These are phyloP conservation scores for Uloborus plumipes DNA, from an alignment of 2,888 invertebrate species.

Conservation along the genomic window DNA sequence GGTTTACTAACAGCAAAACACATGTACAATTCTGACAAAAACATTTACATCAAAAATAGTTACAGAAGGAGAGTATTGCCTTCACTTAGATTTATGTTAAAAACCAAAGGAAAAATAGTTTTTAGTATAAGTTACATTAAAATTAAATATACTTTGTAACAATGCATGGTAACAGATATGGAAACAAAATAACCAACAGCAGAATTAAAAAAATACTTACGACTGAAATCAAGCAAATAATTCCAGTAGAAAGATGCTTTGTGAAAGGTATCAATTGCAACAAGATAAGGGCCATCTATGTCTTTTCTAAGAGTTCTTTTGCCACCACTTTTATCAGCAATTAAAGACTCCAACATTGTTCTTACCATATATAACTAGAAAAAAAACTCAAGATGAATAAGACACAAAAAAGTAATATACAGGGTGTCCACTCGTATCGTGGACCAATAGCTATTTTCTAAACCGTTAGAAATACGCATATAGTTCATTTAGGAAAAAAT, in stretches of 20 bases:
- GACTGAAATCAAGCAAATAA: conserved; percentile 91
- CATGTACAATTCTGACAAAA: no score
- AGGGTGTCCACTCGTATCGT: no score
- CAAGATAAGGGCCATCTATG: conserved; percentile 91
- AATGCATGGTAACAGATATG: neutral
- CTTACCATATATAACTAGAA: conserved; percentile 97
- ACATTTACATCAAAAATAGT: no score
- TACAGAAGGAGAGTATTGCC: no score
- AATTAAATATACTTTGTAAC: neutral
- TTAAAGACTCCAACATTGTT: conserved; percentile 97
- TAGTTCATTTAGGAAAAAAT: no score
- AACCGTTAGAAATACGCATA: no score
- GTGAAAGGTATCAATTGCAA: conserved; percentile 95
- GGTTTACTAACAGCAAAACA: no score
- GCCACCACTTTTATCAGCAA: conserved; percentile 97
- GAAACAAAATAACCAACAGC: neutral
- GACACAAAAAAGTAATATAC: no score
- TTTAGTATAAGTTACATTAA: neutral
- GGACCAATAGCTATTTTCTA: no score
- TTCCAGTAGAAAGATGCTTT: conserved; percentile 97
- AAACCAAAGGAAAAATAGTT: neutral
- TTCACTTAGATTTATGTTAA: no score
- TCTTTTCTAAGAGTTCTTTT: conserved; percentile 95
- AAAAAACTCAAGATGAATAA: no score
- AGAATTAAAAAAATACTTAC: conserved; percentile 73